Evolutionary conservation across 2,888 invertebrate genomes (phyloP), one percentile per base, ranked within the genome.

Genomic region (Crossocerus cetratus): DNA sequence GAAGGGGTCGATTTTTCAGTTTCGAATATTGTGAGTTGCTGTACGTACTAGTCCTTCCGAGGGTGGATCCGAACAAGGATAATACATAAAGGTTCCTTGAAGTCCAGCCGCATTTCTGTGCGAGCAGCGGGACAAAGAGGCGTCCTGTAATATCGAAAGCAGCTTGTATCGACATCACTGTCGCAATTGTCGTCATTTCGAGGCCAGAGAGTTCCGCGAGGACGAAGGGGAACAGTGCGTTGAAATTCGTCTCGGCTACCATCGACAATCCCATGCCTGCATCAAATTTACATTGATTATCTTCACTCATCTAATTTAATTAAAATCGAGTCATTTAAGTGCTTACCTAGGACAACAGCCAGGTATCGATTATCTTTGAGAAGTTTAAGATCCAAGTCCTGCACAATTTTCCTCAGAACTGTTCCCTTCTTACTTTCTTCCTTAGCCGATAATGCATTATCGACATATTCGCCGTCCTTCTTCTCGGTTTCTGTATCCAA

Each of bases 231-330:
- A 90, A 87, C 89, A 91, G 89, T 4, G 89, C 78, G 64, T 90
- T 86, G 62, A 91, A 90, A 78, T 91, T 91, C n/a, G 91, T 84
- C 82, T 91, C 91, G 1, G 91, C 88, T 21, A 90, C 91, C 66
- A 90, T 89, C 0, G 91, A 90, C 43, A 91, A 69, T 4, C 88
- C 86, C 89, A 91, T 88, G 43, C 91, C 90, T 81, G 84, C 65
- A 45, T 5, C 5, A 60, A 59, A 65, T 1, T 32, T 32, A 32
- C 1, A 0, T 0, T 11, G 11, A 32, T 32, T 32, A 32, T 3
- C 1, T 32, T 32, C 2, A 32, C 11, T 32, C 1, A 8, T 32
- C 32, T 11, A 32, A 32, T 32, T 2, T 32, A 1, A 32, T 32
- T 32, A 32, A 32, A 32, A 32, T 32, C n/a, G 32, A 32, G 3